Percentiles rank a stretch among this genome's conserved stretches.
phyloP scores from a whole-genome alignment of 1,140 invertebrate genomes.

The Cydia pomonella region DNA sequence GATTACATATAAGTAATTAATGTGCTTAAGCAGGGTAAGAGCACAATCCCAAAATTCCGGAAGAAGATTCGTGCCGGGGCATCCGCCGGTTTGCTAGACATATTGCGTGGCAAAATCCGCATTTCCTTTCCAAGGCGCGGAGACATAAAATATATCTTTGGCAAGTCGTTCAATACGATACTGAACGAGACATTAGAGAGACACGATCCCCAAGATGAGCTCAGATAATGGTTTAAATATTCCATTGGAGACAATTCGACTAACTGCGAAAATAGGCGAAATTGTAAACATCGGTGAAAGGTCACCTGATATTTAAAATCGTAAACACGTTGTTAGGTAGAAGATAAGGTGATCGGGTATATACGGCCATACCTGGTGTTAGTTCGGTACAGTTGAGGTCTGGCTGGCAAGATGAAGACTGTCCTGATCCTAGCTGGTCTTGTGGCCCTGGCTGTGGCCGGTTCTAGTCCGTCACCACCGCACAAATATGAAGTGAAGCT shows the following conservation, averaged over 20 bases:
- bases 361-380: neutral
- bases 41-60: too few relatives aligned
- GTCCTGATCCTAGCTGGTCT: conserved; percentile 34
- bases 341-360: neutral
- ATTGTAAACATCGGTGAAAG: neutral
- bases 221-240: neutral
- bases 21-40: too few relatives aligned
- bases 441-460: conserved; percentile 31
- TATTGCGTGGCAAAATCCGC: too few relatives aligned
- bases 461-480: neutral
- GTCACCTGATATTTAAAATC: neutral
- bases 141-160: too few relatives aligned
- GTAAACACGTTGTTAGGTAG: neutral
- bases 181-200: too few relatives aligned
- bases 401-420: conserved; percentile 33
- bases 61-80: too few relatives aligned
- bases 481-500: neutral
- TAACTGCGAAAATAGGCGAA: neutral
- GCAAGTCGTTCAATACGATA: too few relatives aligned
- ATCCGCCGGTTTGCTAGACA: too few relatives aligned
- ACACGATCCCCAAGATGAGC: too few relatives aligned
- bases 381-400: conserved; percentile 31
- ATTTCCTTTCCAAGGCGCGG: too few relatives aligned
- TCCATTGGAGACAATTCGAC: neutral
- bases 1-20: too few relatives aligned